Evolutionary conservation across 2,113 vertebrate species (phyloP).

Genomic region (Euleptes europaea): DNA sequence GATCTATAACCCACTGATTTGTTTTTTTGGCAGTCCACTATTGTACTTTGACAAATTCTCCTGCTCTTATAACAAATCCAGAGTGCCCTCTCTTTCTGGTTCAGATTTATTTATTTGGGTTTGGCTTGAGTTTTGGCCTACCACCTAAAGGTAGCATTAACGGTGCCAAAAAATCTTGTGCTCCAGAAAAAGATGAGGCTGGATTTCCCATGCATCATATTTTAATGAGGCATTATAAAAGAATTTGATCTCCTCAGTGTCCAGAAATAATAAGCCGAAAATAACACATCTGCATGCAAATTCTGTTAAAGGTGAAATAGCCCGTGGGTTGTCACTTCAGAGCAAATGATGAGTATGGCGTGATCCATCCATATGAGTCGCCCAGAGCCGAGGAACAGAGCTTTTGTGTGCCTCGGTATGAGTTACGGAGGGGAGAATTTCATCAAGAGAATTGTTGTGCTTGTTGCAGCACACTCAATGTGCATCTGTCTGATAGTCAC

Average conservation of each 20-base stretch:
- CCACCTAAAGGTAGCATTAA: not conserved
- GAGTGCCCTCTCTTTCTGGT: accelerated
- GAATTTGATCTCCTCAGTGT: not conserved
- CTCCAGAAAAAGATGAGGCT: not conserved
- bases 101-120: not conserved
- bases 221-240: not conserved
- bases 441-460: not conserved
- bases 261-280: not conserved
- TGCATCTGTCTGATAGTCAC: not conserved
- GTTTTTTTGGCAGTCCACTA: too few species aligned
- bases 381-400: not conserved
- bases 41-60: not conserved
- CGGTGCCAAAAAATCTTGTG: not conserved
- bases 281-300: not conserved
- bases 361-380: not conserved
- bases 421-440: not conserved
- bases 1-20: too few species aligned
- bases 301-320: not conserved
- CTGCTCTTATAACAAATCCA: not conserved
- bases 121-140: not conserved
- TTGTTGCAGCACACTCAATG: not conserved
- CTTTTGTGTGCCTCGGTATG: not conserved
- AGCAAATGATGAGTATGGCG: not conserved
- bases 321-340: not conserved
- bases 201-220: not conserved